Percentiles rank a stretch among this genome's conserved stretches.
Conservation (phyloP, 2,113 vertebrate species). For the Antennarius striatus region DNA sequence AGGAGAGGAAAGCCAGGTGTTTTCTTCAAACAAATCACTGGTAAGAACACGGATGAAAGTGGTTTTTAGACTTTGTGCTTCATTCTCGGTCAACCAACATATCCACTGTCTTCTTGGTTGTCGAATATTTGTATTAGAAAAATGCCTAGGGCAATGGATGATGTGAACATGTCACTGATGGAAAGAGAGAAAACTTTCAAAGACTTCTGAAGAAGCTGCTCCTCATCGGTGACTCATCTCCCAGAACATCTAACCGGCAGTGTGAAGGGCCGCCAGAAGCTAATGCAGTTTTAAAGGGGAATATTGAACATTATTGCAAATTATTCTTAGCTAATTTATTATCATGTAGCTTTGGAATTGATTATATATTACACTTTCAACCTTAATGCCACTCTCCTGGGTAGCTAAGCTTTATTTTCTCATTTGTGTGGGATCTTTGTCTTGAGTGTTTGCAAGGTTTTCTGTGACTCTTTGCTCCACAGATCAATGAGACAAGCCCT, state of each 20-base stretch:
- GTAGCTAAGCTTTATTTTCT: neutral
- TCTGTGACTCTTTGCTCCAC: no score
- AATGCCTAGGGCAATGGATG: neutral
- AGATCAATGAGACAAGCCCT: no score
- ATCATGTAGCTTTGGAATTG: neutral
- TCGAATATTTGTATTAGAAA: neutral
- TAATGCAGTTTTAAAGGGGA: neutral
- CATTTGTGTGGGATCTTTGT: neutral
- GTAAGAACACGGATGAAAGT: neutral
- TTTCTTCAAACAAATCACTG: neutral
- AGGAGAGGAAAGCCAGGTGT: neutral
- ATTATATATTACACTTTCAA: neutral
- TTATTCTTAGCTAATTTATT: neutral
- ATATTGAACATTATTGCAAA: neutral
- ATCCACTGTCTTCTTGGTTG: neutral
- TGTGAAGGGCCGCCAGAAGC: neutral
- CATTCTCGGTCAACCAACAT: neutral
- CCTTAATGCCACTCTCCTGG: no score
- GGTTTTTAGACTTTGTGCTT: neutral
- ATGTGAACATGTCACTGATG: neutral
- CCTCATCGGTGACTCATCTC: constrained; percentile 23
- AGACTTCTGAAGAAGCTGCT: constrained; percentile 7
- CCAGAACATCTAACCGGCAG: neutral
- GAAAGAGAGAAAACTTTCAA: constrained; percentile 15
- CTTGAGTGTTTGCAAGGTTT: neutral